Percentiles rank a stretch among this genome's conserved stretches.
Evolutionary conservation across 2,797 vertebrate species (phyloP).

Genomic region (Triplophysa yarkandensis): DNA sequence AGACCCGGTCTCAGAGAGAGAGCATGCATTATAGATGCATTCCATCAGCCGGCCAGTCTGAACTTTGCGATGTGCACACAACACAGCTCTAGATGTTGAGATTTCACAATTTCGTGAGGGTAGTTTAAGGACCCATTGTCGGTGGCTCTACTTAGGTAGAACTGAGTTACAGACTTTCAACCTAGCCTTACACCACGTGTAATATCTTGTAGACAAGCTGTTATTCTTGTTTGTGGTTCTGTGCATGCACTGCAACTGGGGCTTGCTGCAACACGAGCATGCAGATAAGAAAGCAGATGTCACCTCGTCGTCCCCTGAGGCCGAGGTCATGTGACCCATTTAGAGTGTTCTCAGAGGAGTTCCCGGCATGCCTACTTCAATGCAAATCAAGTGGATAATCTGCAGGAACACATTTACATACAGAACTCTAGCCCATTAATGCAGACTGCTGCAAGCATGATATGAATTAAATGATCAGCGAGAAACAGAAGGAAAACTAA

Average conservation of each 20-base stretch:
- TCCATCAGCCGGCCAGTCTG: conserved; percentile 31
- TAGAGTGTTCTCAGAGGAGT: conserved; percentile 28
- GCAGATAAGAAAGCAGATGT: conserved; percentile 31
- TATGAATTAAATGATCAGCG: background rate
- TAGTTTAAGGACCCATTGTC: background rate
- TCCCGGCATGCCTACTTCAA: conserved; percentile 44
- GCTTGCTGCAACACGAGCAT: conserved; percentile 30
- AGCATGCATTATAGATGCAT: conserved; percentile 35
- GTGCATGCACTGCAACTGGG: background rate
- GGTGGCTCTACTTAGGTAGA: background rate
- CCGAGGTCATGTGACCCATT: conserved; percentile 40
- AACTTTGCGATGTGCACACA: background rate
- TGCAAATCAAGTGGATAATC: conserved; percentile 47
- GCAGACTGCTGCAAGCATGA: conserved; percentile 3
- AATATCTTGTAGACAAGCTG: conserved; percentile 19
- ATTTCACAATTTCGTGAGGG: conserved; percentile 7
- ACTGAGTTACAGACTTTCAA: background rate
- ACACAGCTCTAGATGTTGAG: background rate
- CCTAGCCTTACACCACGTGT: background rate
- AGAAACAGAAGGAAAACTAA: background rate
- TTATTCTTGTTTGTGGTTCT: conserved; percentile 4
- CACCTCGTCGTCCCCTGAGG: background rate
- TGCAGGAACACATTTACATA: conserved; percentile 39
- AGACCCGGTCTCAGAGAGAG: conserved; percentile 22
- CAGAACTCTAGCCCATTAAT: conserved; percentile 27